A percentile compares a stretch with the other conserved stretches of the same genome.
Evolutionary conservation across 1,140 invertebrate genomes (phyloP).

Genomic region (Lethocerus indicus): DNA sequence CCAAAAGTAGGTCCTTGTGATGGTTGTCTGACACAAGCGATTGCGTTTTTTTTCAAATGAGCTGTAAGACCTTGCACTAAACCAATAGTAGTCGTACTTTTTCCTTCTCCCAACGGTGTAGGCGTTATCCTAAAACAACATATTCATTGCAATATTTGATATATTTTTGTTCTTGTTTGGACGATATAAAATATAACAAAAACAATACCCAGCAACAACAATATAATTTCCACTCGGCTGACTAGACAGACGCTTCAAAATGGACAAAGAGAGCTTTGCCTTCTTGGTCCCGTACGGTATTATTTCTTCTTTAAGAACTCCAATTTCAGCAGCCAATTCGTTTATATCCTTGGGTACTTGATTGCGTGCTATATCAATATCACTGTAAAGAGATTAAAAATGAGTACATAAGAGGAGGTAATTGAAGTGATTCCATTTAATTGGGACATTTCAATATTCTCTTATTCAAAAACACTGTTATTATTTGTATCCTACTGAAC

Average conservation of each 20-base stretch:
- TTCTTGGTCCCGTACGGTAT: constrained; percentile 87
- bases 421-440: not conserved
- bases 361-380: constrained; percentile 73
- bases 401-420: not conserved
- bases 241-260: constrained; percentile 55
- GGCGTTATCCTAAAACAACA: constrained; percentile 55
- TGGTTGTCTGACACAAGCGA: constrained; percentile 94
- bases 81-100: constrained; percentile 91
- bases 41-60: constrained; percentile 67
- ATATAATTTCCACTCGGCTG: constrained; percentile 77
- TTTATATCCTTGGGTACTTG: constrained; percentile 77
- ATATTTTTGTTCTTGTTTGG: not conserved
- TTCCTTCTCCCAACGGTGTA: constrained; percentile 92
- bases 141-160: not conserved
- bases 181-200: not conserved
- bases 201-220: constrained; percentile 71
- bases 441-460: not conserved
- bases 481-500: not conserved
- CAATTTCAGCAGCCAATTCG: constrained; percentile 67
- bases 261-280: constrained; percentile 79
- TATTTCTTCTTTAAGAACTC: constrained; percentile 61
- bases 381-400: constrained; percentile 34
- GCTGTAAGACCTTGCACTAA: constrained; percentile 81
- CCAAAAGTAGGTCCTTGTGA: constrained; percentile 98
- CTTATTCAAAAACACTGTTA: not conserved